Evolutionary conservation across 2,888 invertebrate species (phyloP), one percentile per base, ranked within the genome.

Genomic region (Cerastis rubricosa): DNA sequence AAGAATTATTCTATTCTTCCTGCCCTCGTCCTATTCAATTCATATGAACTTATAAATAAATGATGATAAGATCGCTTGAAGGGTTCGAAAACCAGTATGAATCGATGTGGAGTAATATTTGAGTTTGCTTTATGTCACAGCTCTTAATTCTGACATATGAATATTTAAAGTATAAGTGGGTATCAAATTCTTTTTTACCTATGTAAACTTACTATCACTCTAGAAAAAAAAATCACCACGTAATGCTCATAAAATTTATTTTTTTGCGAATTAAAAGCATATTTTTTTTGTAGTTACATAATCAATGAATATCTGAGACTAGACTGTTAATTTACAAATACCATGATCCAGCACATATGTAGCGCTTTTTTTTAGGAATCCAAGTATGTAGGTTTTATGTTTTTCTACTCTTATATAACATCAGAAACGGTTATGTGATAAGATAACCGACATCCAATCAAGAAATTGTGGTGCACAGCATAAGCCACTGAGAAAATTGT

Each of bases 391-490:
- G 29, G 22, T 49, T 69, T 54, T 49, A 54, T 35, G 14, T 71
- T 6, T 74, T 49, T 19, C 40, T 17, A 47, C 1, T 22, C 43
- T 66, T 59, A 71, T 71, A 8, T 78, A 45, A 66, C 45, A 8
- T 78, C 17, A 78, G 45, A 71, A 65, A 51, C 14, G 22, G 45
- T 66, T 71, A 78, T 65, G 25, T 25, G 43, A 35, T 35, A 25
- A 19, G 40, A 45, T 35, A 35, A 49, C 19, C 43, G 17, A 17
- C 1, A 64, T 25, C 35, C 47, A 64, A 43, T 25, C 40, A 43
- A 43, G 47, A 54, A 14, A 2, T 45, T 19, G 22, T 17, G 47
- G 25, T 49, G 35, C 40, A 7, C 49, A 61, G 11, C n/a, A 25
- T 45, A 11, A 70, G 8, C 57, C 9, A 17, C 63, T 12, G 0